Base-by-base conservation (phyloP, 2,888 invertebrate genomes). In the Campoplex nolae region DNA sequence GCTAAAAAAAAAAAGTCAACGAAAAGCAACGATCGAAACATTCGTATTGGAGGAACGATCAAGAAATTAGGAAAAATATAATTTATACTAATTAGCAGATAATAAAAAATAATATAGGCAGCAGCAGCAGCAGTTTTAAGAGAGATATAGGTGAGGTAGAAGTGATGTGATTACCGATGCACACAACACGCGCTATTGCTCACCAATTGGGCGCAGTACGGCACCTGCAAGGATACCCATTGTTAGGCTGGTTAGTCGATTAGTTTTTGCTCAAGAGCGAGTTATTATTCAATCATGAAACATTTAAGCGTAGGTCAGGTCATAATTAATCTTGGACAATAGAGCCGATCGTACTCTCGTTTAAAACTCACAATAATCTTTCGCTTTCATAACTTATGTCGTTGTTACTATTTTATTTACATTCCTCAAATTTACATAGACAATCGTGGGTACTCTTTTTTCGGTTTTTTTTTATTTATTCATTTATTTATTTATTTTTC, bases 151-250 rank as follows among this genome's bases (percentile, higher is more conserved):
- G 93, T 93, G 96, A 96, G 96, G 95, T 95, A 97, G 96, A 93
- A 97, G 97, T 97, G 97, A 96, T 96, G 97, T 97, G 97, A 97
- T 96, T 97, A 97, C 97, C 97, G 97, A 97, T 97, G 97, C 97
- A 97, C 97, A 97, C 97, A 97, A 97, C 97, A 97, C 97, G 97
- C 97, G 97, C 97, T 97, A 97, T 97, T 97, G 97, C 97, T 97
- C 97, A 97, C 97, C 97, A 97, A 97, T 97, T 97, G 97, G 96
- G 97, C 97, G 97, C 97, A 97, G 97, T 97, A 97, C 96, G 97
- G 97, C 97, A 97, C 97, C 97, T 97, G 97, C 95, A 95, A 93
- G 93, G 93, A 93, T 93, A 93, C 93, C 93, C 93, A 93, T 93
- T 91, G 93, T 93, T 93, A 93, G 93, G 92, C 93, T 91, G 90